Evolutionary conservation across 1,140 invertebrate species (phyloP), one percentile per base, ranked within the genome.

Genomic region (Mesaphorura yosii): DNA sequence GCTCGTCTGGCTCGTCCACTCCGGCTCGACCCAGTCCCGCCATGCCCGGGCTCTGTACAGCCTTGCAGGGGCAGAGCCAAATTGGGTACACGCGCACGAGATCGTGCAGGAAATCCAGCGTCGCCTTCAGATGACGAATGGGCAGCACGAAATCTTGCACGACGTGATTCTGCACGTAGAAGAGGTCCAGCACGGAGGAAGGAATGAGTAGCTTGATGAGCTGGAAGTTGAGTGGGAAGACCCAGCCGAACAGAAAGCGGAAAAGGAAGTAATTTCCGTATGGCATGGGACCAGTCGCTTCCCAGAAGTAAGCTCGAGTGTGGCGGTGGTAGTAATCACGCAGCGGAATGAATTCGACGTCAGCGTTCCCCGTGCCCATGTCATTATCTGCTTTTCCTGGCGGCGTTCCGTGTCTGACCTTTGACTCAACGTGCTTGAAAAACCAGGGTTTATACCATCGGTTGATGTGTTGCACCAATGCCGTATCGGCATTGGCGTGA

Each of bases 281-380:
- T 17, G 47, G 31, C 22, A 7, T 14, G 7, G 7, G 4, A 6
- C 5, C 4, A 5, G 14, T 5, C 5, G 38, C 5, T 17, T 34
- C 47, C 85, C 85, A 88, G 69, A 88, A 88, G 46, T 88, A 75
- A 54, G 83, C 80, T 58, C 76, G 74, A 0, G 82, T 82, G 59
- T 88, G 85, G 53, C 86, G 72, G 64, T 88, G 85, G 63, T 86
- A 87, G 67, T 88, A 88, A 63, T 88, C 79, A 51, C 81, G 67
- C 1, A 87, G 65, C 0, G 86, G 86, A 53, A 88, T 82, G 65
- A 82, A 86, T 63, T 88, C 85, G 1, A 57, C 65, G 15, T 26
- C 7, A 7, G 7, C 10, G 7, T 6, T 19, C 12, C 19, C 17
- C 7, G 14, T 46, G 20, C 7, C 44, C 44, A 23, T 27, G n/a